Evolutionary conservation across 2,113 vertebrate genomes (phyloP).

Genomic region (Sclerurus mexicanus): DNA sequence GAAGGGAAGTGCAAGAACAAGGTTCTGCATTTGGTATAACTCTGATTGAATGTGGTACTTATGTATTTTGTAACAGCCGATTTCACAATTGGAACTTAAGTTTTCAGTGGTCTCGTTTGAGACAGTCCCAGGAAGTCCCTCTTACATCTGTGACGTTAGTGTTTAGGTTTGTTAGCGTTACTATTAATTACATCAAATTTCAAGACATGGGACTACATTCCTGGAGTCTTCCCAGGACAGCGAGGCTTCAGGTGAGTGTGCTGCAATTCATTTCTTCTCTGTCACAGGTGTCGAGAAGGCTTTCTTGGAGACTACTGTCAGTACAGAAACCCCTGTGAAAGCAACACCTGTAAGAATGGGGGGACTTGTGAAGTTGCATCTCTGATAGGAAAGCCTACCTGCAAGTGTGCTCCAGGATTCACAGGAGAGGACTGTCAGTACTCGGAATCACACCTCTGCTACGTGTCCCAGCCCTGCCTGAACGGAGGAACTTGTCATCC

Average conservation of each 20-base stretch:
- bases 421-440: constrained; percentile 82
- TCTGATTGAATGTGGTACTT: neutral
- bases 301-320: constrained; percentile 92
- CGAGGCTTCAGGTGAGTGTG: neutral
- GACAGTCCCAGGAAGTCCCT: neutral
- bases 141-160: neutral
- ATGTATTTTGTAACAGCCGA: neutral
- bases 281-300: constrained; percentile 83
- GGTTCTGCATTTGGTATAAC: neutral
- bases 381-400: constrained; percentile 77
- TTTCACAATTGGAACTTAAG: constrained; percentile 5
- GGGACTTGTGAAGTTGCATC: constrained; percentile 83
- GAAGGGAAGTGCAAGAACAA: neutral
- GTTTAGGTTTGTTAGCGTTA: neutral
- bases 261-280: neutral
- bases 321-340: constrained; percentile 86
- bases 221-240: neutral
- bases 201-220: neutral
- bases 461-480: constrained; percentile 82
- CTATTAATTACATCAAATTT: neutral
- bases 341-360: constrained; percentile 84
- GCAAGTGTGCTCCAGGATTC: constrained; percentile 84
- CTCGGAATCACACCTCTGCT: constrained; percentile 85
- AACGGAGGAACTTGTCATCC: constrained; percentile 83
- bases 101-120: neutral